Conservation (phyloP, 1,140 invertebrate species). For the Hyles vespertilio region DNA sequence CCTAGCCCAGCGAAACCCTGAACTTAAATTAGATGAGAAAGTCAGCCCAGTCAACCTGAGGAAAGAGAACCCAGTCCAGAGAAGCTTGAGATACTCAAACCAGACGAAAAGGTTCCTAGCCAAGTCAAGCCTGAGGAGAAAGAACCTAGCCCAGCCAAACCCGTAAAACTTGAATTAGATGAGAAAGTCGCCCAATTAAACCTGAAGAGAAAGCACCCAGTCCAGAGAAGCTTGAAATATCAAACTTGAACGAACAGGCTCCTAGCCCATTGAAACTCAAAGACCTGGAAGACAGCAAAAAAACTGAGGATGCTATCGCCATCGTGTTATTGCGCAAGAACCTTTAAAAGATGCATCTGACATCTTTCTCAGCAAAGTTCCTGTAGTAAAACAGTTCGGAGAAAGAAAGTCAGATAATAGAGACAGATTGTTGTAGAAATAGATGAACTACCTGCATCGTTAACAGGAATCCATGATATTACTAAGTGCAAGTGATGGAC, state of each 20-base stretch:
- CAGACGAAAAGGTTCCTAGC: background rate
- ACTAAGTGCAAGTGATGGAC: background rate
- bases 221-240: background rate
- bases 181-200: no score
- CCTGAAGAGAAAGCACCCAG: no score
- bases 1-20: background rate
- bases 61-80: background rate
- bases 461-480: background rate
- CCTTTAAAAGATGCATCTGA: conserved; percentile 19
- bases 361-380: conserved; percentile 47
- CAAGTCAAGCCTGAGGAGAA: background rate
- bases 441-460: background rate
- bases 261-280: background rate
- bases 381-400: conserved; percentile 47
- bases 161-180: background rate
- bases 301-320: conserved; percentile 24
- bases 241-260: background rate
- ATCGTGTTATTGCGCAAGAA: conserved; percentile 28
- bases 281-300: conserved; percentile 2
- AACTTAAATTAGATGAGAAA: background rate
- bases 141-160: background rate
- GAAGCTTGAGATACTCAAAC: no score
- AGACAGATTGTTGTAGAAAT: background rate
- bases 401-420: conserved; percentile 23
- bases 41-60: background rate